phyloP scores from a whole-genome alignment of 2,797 vertebrate species.

The Borostomias antarcticus region DNA sequence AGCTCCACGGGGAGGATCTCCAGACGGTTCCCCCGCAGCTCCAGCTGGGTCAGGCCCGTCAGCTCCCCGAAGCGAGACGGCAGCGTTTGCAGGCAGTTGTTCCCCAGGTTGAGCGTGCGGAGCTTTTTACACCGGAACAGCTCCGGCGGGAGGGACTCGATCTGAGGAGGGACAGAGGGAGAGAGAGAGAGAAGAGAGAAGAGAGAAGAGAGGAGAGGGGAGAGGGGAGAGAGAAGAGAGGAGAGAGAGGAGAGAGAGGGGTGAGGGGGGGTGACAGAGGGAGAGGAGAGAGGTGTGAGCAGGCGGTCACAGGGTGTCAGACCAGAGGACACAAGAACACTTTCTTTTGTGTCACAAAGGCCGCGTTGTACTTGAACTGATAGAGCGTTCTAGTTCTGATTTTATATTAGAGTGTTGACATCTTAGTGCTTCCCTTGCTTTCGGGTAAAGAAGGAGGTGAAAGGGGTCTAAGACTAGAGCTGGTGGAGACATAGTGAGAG shows the following conservation, averaged over 20 bases:
- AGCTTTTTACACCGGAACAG: slow-evolving; percentile 98
- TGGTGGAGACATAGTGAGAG: neutral
- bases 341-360: too few relatives aligned
- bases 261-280: neutral
- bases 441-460: neutral
- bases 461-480: neutral
- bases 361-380: too few relatives aligned
- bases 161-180: slow-evolving; percentile 69
- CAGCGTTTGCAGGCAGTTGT: slow-evolving; percentile 92
- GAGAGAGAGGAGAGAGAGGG: neutral
- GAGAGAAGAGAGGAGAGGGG: too few relatives aligned
- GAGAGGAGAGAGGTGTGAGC: too few relatives aligned
- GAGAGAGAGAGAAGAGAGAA: too few relatives aligned
- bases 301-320: too few relatives aligned
- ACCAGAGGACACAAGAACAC: too few relatives aligned
- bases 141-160: slow-evolving; percentile 92
- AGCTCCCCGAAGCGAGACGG: slow-evolving; percentile 94
- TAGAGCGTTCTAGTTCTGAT: too few relatives aligned
- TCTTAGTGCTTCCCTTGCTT: too few relatives aligned
- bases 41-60: slow-evolving; percentile 89
- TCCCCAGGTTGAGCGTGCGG: slow-evolving; percentile 91
- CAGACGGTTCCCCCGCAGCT: slow-evolving; percentile 94
- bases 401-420: too few relatives aligned
- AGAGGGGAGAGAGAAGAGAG: too few relatives aligned
- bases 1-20: slow-evolving; percentile 97